Evolutionary conservation across 2,113 vertebrate genomes (phyloP).

Genomic region (Parus major): DNA sequence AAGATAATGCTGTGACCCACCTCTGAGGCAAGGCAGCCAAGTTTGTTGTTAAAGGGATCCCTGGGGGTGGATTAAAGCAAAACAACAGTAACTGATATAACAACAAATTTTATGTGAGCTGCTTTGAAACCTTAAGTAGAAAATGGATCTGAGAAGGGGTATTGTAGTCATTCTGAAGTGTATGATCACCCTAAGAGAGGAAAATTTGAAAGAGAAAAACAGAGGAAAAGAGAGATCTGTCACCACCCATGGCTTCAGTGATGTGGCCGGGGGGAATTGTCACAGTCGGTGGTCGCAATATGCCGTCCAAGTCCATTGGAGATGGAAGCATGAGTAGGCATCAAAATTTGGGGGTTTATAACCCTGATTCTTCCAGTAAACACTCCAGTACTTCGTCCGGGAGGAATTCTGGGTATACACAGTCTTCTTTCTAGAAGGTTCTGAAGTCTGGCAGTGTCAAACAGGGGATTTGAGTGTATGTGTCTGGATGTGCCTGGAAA

Average conservation of each 20-base stretch:
- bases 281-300: fast-evolving
- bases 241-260: neutral
- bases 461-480: neutral
- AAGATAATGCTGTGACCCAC: neutral
- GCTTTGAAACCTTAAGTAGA: neutral
- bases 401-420: neutral
- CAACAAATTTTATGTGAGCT: neutral
- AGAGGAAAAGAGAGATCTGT: neutral
- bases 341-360: neutral
- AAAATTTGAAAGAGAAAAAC: neutral
- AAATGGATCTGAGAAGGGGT: neutral
- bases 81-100: neutral
- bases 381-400: neutral
- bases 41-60: fast-evolving
- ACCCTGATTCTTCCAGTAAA: neutral
- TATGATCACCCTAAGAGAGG: neutral
- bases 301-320: neutral
- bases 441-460: neutral
- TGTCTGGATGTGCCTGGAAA: neutral
- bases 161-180: neutral
- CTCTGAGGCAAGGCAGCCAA: neutral
- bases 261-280: too few relatives aligned
- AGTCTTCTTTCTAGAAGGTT: neutral
- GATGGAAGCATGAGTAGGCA: fast-evolving
- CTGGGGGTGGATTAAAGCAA: neutral